Base-by-base conservation (phyloP, 2,888 invertebrate species). In the Sphaerophoria taeniata region DNA sequence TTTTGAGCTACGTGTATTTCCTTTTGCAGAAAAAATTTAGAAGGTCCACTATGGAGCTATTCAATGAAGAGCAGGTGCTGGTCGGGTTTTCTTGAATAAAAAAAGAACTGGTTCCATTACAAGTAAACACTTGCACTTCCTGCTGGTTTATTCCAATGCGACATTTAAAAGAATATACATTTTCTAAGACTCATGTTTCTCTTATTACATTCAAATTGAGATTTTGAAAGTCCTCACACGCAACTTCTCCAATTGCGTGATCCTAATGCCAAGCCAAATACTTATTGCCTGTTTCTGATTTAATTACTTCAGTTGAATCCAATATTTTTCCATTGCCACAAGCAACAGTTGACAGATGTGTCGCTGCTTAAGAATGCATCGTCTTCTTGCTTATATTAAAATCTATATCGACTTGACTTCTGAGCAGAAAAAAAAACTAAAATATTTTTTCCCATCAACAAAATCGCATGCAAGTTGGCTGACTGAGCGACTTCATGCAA, bases 261-360 rank as follows among this genome's bases (percentile, higher is more conserved):
- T 24, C 24, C 2, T 24, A 24, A 56, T 56, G 56, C 34, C 53
- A 47, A 43, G 56, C 34, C 53, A 47, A 43, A 9, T 39, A 39
- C 9, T 9, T 39, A 39, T 9, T 39, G 24, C 34, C 12, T 51
- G 12, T 51, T 7, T 39, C 4, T 31, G n/a, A 39, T 67, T 67
- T 36, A 49, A 67, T 60, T 39, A 43, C 43, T 43, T 51, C 7
- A 65, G 7, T 24, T 39, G 39, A 24, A 6, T 53, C 36, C 39
- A 53, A 53, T 49, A 47, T 47, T 1, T 24, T 47, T 49, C 39
- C 39, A 39, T 39, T 2, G 9, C 51, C 53, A 67, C 51, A 31
- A 67, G 67, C 53, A 51, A 53, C 39, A 67, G 67, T 39, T 67
- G 67, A 53, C 39, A 67, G 67, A 53, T 53, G 39, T 67, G 67